Conservation (phyloP, 2,797 vertebrate species). For the Babyrousa celebensis region DNA sequence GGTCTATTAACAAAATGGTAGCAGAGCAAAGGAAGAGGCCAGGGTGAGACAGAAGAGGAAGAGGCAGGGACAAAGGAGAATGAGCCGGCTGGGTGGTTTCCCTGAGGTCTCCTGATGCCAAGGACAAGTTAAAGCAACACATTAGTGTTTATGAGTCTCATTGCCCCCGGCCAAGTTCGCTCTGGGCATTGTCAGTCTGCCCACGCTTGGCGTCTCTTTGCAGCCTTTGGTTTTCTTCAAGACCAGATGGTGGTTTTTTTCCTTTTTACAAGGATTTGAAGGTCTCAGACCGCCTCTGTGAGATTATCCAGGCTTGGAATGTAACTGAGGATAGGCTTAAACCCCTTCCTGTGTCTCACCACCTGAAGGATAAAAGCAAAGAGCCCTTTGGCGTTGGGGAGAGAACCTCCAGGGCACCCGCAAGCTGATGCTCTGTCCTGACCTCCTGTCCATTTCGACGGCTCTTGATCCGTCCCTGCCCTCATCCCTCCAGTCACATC, state of each 20-base stretch:
- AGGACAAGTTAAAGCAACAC: slow-evolving; percentile 31
- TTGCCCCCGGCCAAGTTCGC: not conserved
- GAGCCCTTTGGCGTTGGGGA: not conserved
- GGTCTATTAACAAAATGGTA: not conserved
- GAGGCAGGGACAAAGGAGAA: slow-evolving; percentile 44
- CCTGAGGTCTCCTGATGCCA: slow-evolving; percentile 47
- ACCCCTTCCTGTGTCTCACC: not conserved
- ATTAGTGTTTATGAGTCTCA: not conserved
- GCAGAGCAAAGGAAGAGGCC: slow-evolving; percentile 23
- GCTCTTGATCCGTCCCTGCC: not conserved
- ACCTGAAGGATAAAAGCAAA: not conserved
- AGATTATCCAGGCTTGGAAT: slow-evolving; percentile 40
- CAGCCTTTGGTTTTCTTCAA: slow-evolving; percentile 59
- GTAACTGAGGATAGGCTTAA: not conserved
- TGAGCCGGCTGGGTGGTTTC: not conserved
- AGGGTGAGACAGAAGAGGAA: not conserved
- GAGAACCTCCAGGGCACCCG: not conserved
- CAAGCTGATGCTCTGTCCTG: not conserved
- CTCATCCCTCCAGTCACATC: not conserved
- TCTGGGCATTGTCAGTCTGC: slow-evolving; percentile 7
- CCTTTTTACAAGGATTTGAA: slow-evolving; percentile 36
- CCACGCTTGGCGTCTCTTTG: not conserved
- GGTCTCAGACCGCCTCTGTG: slow-evolving; percentile 4
- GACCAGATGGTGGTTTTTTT: slow-evolving; percentile 31
- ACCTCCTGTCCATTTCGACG: not conserved